Base-by-base conservation (phyloP, 1,140 invertebrate genomes). In the Drosophila parabipectinata region DNA sequence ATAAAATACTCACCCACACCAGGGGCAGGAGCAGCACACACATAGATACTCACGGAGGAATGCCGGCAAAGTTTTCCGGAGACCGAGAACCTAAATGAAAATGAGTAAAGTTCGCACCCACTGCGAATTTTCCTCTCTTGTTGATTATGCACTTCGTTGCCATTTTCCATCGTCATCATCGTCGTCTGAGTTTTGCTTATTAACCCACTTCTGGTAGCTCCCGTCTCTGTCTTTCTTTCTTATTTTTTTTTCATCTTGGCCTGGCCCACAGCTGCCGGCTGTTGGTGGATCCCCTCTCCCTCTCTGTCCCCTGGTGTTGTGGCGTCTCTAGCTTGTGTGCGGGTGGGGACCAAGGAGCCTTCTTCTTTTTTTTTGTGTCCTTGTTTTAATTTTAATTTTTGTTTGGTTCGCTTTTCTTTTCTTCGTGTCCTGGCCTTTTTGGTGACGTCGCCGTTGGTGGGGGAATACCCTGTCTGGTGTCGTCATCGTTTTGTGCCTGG, bases 361-460 rank as follows among this genome's bases (percentile, higher is more conserved):
- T 37, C 63, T 72, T 74, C 62, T 78, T 81, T 71, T 84, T 74
- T 85, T 84, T 74, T 82, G 68, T 83, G 77, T 89, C 77, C 84
- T 89, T 89, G 84, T 89, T 89, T 89, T 89, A 89, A 89, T 89
- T 89, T 89, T 89, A 89, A 89, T 89, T 89, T 89, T 88, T 88
- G 83, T 84, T 89, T 89, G 84, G 79, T 88, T 87, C 82, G 78
- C 84, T 60, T 51, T 89, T 77, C 53, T 62, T 78, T 72, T 72
- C 50, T 72, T 60, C 74, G 54, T 59, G 66, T 66, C 78, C 56
- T 77, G 67, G 57, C 62, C 68, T 69, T 72, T 75, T 76, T 76
- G 82, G 74, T 87, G 82, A 88, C 83, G 82, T 83, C 64, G 78
- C 77, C 54, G 57, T 48, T 34, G 66, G 51, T 44, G 50, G 44